A percentile compares a stretch with the other conserved stretches of the same genome.
Evolutionary conservation across 2,888 invertebrate genomes (phyloP).

Genomic region (Homarus gammarus): DNA sequence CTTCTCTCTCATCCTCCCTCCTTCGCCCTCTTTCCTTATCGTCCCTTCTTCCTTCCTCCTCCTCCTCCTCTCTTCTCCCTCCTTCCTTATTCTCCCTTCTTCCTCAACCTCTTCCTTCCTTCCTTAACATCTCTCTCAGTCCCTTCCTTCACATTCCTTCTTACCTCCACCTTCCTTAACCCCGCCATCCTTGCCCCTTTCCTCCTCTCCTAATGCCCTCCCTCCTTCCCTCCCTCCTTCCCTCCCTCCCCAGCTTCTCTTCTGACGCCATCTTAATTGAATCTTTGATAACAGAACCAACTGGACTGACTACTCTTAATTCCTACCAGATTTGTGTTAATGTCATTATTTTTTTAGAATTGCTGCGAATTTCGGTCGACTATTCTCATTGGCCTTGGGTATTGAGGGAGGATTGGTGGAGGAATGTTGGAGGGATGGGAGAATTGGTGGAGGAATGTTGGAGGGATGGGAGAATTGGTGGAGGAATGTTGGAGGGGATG

Average conservation of each 20-base stretch:
- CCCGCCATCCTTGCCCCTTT: not conserved
- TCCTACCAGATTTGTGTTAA: conserved; percentile 37
- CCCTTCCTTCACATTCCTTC: not conserved
- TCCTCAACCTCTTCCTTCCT: not conserved
- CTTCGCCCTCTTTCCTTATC: not conserved
- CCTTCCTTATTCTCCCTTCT: not conserved
- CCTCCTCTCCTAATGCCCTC: not conserved
- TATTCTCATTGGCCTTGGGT: too few species aligned
- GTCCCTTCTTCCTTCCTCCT: not conserved
- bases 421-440: too few species aligned
- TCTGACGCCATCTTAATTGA: conserved; percentile 28
- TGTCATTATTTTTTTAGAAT: not conserved
- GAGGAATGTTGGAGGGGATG: too few species aligned
- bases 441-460: too few species aligned
- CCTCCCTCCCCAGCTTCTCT: not conserved
- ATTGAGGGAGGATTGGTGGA: too few species aligned
- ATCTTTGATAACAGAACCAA: conserved; percentile 34
- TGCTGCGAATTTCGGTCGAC: not conserved
- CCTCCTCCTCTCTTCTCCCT: not conserved
- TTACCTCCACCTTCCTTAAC: not conserved
- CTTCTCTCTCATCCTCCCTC: not conserved
- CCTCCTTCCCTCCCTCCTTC: not conserved
- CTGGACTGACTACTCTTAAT: conserved; percentile 19
- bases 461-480: too few species aligned
- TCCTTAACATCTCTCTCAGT: not conserved